A percentile compares a stretch with the other conserved stretches of the same genome.
Conservation (phyloP, 1,140 invertebrate genomes). For the Lasioglossum baleicum region DNA sequence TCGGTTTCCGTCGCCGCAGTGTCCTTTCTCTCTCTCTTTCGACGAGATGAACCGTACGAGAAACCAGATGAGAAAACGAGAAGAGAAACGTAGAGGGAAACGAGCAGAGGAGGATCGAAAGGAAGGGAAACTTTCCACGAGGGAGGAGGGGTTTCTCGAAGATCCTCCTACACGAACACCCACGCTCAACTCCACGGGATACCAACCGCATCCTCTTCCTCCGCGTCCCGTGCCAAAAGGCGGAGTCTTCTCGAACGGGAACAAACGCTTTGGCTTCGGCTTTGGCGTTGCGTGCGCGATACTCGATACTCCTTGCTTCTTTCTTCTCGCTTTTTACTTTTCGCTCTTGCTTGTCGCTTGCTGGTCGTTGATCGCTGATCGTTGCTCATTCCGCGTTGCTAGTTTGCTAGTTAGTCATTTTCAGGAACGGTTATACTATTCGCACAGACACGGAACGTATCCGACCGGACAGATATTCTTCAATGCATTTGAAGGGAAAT, state of each 20-base stretch:
- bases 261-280: conserved; percentile 19
- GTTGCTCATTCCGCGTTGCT: too few relatives aligned
- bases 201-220: conserved; percentile 44
- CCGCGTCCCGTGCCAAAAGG: conserved; percentile 43
- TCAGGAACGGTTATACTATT: too few relatives aligned
- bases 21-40: conserved; percentile 12
- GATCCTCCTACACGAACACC: conserved; percentile 72
- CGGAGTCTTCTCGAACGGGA: conserved; percentile 44
- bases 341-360: too few relatives aligned
- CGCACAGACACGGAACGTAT: too few relatives aligned
- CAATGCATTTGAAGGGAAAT: too few relatives aligned
- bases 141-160: conserved; percentile 66
- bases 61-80: not conserved
- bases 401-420: too few relatives aligned
- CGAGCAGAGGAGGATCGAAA: conserved; percentile 34
- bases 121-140: conserved; percentile 28
- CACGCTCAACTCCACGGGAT: conserved; percentile 57
- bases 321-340: not conserved
- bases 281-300: conserved; percentile 29
- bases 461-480: too few relatives aligned
- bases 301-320: not conserved
- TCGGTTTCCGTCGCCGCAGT: conserved; percentile 13
- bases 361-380: too few relatives aligned
- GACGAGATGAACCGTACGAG: conserved; percentile 22
- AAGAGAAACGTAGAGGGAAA: conserved; percentile 16